Conservation (phyloP, 23 tunicate species). For the Corella eumyota region DNA sequence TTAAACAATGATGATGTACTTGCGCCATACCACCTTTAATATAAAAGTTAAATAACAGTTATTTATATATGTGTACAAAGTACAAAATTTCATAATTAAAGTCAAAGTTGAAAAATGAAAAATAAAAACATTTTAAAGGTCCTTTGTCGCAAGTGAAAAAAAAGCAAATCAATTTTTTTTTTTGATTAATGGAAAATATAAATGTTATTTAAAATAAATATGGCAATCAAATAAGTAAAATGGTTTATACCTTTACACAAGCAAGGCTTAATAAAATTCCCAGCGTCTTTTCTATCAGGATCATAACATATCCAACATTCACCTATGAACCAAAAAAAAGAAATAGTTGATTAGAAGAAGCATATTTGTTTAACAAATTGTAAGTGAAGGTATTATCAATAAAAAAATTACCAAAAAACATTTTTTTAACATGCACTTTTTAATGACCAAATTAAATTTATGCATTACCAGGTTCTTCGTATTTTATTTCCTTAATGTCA, state of each 20-base stretch:
- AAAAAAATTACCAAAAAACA: too few species aligned
- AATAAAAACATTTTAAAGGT: not conserved
- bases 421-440: too few species aligned
- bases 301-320: constrained; percentile 99
- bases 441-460: too few species aligned
- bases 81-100: constrained; percentile 3
- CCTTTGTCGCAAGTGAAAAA: too few species aligned
- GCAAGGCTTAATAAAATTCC: constrained; percentile 61
- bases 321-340: constrained; percentile 1
- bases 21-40: constrained; percentile 75
- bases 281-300: constrained; percentile 42
- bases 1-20: constrained; percentile 90
- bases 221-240: too few species aligned
- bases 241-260: constrained; percentile 88
- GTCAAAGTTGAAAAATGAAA: too few species aligned
- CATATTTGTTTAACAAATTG: not conserved
- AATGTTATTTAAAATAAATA: too few species aligned
- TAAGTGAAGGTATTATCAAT: too few species aligned
- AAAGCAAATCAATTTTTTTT: too few species aligned
- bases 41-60: not conserved
- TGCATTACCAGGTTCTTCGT: not conserved
- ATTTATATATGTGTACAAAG: too few species aligned
- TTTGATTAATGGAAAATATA: too few species aligned
- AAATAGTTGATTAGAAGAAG: not conserved
- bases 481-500: not conserved